Evolutionary conservation across 2,888 invertebrate genomes (phyloP).

Genomic region (Xestia ashworthii): DNA sequence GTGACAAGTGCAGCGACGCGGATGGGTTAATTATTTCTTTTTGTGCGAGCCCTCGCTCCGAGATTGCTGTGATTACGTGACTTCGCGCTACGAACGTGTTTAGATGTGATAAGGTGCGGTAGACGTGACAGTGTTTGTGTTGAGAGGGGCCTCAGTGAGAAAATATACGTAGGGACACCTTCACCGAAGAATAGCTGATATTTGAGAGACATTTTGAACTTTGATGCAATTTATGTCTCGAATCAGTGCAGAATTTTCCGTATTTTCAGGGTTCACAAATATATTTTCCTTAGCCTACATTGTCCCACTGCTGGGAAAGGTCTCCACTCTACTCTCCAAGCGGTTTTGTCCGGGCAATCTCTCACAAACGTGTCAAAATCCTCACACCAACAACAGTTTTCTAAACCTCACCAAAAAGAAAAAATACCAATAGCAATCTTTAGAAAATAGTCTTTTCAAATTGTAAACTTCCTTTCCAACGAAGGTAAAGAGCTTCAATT

Average conservation of each 20-base stretch:
- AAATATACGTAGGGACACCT: too few species aligned
- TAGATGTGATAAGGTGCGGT: conserved; percentile 55
- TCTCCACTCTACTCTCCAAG: too few species aligned
- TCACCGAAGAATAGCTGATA: not conserved
- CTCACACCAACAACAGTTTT: not conserved
- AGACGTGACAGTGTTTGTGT: conserved; percentile 53
- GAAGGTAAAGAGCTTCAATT: not conserved
- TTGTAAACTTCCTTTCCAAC: not conserved
- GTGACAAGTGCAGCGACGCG: conserved; percentile 76
- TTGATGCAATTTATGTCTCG: not conserved
- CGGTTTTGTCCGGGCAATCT: too few species aligned
- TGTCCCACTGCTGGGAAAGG: not conserved
- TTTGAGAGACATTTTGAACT: not conserved
- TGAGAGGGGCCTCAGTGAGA: conserved; percentile 11
- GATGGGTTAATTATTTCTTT: conserved; percentile 88
- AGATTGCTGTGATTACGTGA: conserved; percentile 86
- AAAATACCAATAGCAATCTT: not conserved
- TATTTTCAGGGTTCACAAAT: not conserved
- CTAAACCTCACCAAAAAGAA: not conserved
- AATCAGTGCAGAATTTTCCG: not conserved
- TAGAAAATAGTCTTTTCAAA: not conserved
- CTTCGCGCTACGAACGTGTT: conserved; percentile 74
- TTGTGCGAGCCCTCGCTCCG: conserved; percentile 78
- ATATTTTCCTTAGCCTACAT: not conserved
- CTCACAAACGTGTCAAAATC: too few species aligned